Evolutionary conservation across 2,888 invertebrate species (phyloP).

Genomic region (Trissonchulus latispiculum): DNA sequence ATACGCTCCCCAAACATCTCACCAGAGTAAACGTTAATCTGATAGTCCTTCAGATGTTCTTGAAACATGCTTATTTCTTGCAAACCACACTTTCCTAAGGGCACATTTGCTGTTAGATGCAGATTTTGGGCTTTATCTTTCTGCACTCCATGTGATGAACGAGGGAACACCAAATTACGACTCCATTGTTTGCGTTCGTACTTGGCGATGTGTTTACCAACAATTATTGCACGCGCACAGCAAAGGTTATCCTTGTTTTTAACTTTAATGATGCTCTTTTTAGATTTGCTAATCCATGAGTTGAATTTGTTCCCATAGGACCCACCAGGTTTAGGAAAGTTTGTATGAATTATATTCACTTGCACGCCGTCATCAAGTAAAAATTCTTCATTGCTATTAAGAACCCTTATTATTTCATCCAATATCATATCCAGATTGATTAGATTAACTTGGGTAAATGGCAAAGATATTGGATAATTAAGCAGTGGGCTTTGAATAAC

Average conservation of each 20-base stretch:
- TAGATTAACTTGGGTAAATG: neutral
- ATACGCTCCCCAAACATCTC: slow-evolving; percentile 7
- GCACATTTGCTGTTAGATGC: neutral
- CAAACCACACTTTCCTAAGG: neutral
- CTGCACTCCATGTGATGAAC: neutral
- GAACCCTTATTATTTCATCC: neutral
- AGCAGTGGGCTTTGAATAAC: neutral
- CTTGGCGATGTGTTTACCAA: neutral
- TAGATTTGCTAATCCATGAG: neutral
- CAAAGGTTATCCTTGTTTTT: neutral
- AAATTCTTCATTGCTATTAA: neutral
- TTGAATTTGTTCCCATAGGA: neutral
- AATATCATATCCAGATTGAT: neutral
- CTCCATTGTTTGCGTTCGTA: neutral
- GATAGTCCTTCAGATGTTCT: neutral
- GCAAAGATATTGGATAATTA: neutral
- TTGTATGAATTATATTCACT: slow-evolving; percentile 1
- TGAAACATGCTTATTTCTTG: neutral
- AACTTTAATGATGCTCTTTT: neutral
- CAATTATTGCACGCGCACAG: neutral
- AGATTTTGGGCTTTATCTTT: neutral
- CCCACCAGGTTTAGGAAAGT: slow-evolving; percentile 1
- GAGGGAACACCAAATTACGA: neutral
- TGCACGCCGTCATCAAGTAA: neutral
- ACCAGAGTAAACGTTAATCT: neutral